phyloP scores from a whole-genome alignment of 1,140 invertebrate species.

The Pararge aegeria region DNA sequence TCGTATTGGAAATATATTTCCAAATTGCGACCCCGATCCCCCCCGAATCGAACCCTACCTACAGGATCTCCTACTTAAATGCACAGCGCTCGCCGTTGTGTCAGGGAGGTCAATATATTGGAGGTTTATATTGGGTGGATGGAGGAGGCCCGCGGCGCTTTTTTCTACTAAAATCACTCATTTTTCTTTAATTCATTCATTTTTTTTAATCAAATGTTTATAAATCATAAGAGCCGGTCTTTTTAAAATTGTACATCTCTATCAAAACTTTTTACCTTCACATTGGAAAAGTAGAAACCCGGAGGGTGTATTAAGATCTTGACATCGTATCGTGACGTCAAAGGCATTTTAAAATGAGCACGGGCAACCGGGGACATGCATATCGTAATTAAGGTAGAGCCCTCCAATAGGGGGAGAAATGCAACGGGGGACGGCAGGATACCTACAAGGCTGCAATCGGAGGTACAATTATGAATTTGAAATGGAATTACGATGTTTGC shows the following conservation, averaged over 20 bases:
- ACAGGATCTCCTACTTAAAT: too few relatives aligned
- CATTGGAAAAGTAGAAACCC: not conserved
- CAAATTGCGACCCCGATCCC: too few relatives aligned
- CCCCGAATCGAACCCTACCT: too few relatives aligned
- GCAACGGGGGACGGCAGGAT: not conserved
- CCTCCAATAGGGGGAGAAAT: constrained; percentile 12
- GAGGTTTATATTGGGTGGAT: too few relatives aligned
- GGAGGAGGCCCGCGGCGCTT: too few relatives aligned
- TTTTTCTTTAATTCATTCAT: too few relatives aligned
- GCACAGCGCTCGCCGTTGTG: too few relatives aligned
- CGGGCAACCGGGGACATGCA: constrained; percentile 5
- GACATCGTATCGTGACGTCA: constrained; percentile 8
- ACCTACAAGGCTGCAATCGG: not conserved
- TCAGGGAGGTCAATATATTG: too few relatives aligned
- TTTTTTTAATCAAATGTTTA: too few relatives aligned
- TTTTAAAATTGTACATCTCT: not conserved
- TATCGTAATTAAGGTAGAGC: constrained; percentile 15
- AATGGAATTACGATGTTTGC: not conserved
- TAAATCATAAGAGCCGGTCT: too few relatives aligned
- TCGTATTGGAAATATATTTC: too few relatives aligned
- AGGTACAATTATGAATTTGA: not conserved
- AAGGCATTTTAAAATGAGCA: constrained; percentile 8
- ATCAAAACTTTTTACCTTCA: not conserved
- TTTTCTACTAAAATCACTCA: too few relatives aligned
- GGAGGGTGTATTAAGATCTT: constrained; percentile 11